phyloP scores from a whole-genome alignment of 2,113 vertebrate species.

The Tonatia bakeri region DNA sequence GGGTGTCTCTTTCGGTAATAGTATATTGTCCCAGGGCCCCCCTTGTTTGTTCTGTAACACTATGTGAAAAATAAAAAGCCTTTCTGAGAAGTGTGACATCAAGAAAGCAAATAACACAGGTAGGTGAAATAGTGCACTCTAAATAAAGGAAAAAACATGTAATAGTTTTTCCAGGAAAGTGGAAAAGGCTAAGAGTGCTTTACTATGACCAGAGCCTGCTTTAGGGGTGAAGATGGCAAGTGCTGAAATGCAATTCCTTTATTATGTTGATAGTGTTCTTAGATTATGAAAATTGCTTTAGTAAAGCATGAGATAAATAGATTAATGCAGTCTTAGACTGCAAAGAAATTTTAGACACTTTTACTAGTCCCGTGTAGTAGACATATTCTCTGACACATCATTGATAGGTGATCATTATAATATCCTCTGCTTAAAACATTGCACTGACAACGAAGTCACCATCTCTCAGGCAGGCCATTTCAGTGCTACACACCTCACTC shows the following conservation, averaged over 20 bases:
- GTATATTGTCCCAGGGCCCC: too few species aligned
- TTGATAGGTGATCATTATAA: background rate
- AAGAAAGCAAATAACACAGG: background rate
- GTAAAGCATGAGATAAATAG: background rate
- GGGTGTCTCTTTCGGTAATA: too few species aligned
- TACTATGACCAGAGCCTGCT: background rate
- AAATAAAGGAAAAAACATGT: background rate
- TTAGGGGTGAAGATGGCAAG: background rate
- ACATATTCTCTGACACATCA: background rate
- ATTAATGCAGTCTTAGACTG: background rate
- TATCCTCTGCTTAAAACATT: background rate
- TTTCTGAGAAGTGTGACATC: background rate
- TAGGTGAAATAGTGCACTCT: background rate
- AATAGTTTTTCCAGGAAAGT: background rate
- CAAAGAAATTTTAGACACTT: conserved; percentile 9
- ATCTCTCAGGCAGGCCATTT: background rate
- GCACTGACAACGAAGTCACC: background rate
- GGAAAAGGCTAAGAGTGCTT: background rate
- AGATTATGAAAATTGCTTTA: background rate
- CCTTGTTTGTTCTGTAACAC: too few species aligned
- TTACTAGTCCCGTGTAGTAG: background rate
- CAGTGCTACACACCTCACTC: background rate
- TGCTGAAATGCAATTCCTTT: background rate
- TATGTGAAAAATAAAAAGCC: background rate
- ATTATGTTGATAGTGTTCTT: background rate